Evolutionary conservation across 2,888 invertebrate species (phyloP), one percentile per base, ranked within the genome.

Genomic region (Diaprepes abbreviatus): DNA sequence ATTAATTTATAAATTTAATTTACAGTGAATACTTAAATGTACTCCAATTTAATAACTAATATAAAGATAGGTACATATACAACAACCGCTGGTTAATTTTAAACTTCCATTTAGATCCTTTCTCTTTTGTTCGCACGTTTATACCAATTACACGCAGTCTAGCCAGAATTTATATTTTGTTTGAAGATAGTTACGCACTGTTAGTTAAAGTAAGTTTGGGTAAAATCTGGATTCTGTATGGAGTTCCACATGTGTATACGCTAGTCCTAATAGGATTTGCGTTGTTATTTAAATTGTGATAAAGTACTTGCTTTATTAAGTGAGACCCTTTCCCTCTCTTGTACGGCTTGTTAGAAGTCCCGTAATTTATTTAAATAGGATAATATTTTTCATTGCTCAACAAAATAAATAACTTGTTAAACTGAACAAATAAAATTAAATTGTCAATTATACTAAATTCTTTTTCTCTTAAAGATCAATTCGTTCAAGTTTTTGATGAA

Each of bases 151-250:
- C 6, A 52, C 33, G 7, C 16, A 52, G 31, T 31, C 33, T 52
- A 52, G 16, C 52, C 16, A 28, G 17, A 33, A 28, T 52, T 14
- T 31, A 31, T 31, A 52, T 52, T 52, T 31, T 31, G 28, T 31
- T 52, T 28, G 31, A 52, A 33, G 16, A 31, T 52, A 12, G 28
- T 17, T 52, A 52, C 33, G 52, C 31, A 17, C 33, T 33, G 31
- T 31, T 52, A 52, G 52, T 28, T 52, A 52, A 31, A 31, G 52
- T 17, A 40, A 17, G 40, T 40, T 40, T 40, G 40, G 17, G 40
- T 4, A 38, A 38, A 38, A 10, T 40, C 7, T 40, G 40, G 16
- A 40, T n/a, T n/a, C n/a, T n/a, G n/a, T n/a, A n/a, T 40, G 17
- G 9, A 40, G 7, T 40, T 40, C 9, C 40, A 16, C 9, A 17